Evolutionary conservation across 1,140 invertebrate genomes (phyloP).

Genomic region (Trachymyrmex septentrionalis): DNA sequence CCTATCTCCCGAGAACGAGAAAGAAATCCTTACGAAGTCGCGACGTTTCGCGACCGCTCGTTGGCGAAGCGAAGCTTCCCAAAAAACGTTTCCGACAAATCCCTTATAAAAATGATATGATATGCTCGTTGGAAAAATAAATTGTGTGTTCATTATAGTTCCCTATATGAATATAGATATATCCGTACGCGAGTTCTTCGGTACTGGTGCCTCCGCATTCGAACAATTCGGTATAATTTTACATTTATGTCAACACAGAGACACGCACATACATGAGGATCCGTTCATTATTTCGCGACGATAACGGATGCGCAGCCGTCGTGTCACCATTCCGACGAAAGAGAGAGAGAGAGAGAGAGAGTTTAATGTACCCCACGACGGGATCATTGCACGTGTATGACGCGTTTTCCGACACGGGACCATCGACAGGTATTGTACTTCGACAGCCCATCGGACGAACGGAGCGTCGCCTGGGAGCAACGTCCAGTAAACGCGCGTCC

Average conservation of each 20-base stretch:
- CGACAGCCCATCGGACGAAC: neutral
- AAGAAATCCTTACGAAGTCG: constrained; percentile 65
- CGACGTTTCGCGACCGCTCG: constrained; percentile 65
- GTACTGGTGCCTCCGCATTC: constrained; percentile 68
- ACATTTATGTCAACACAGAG: constrained; percentile 65
- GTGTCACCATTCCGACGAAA: constrained; percentile 66
- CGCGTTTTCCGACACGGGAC: constrained; percentile 19
- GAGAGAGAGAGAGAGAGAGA: constrained; percentile 22
- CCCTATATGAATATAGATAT: constrained; percentile 84
- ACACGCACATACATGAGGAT: constrained; percentile 47
- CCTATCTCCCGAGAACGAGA: constrained; percentile 10
- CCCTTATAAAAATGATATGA: constrained; percentile 87
- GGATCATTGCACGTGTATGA: constrained; percentile 72
- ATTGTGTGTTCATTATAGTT: constrained; percentile 83
- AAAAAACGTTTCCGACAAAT: constrained; percentile 78
- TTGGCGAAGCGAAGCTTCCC: constrained; percentile 62
- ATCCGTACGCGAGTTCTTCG: constrained; percentile 81
- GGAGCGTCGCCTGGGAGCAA: neutral
- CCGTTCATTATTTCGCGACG: constrained; percentile 75
- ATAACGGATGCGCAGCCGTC: constrained; percentile 70
- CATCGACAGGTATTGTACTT: constrained; percentile 38
- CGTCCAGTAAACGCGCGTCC: constrained; percentile 19
- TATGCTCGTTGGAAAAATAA: constrained; percentile 87
- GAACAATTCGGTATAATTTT: constrained; percentile 75
- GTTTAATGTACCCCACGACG: constrained; percentile 64